Evolutionary conservation across 1,140 invertebrate species (phyloP).

Genomic region (Drosophila sproati): DNA sequence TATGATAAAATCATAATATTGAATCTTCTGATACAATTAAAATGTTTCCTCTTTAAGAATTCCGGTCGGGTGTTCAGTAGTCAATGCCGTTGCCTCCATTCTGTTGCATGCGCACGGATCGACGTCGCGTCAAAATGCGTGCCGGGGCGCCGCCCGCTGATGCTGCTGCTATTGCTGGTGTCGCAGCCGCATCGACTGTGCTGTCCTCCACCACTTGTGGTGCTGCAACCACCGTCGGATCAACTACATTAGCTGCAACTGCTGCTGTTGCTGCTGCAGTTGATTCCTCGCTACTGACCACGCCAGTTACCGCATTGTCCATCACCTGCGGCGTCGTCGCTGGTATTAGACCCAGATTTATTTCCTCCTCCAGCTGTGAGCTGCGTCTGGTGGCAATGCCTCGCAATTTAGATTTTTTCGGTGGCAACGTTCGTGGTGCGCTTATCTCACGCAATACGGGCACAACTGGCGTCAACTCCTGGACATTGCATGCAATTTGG

Average conservation of each 20-base stretch:
- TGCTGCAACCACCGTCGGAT: slow-evolving; percentile 63
- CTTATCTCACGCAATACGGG: slow-evolving; percentile 52
- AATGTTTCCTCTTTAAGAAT: neutral
- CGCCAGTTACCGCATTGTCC: slow-evolving; percentile 80
- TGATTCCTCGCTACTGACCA: slow-evolving; percentile 59
- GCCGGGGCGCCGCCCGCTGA: slow-evolving; percentile 23
- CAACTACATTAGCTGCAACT: slow-evolving; percentile 3
- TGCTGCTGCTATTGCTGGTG: slow-evolving; percentile 5
- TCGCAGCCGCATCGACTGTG: slow-evolving; percentile 9
- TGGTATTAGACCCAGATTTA: slow-evolving; percentile 84
- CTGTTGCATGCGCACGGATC: slow-evolving; percentile 78
- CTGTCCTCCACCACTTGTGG: slow-evolving; percentile 6
- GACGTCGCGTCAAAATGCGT: slow-evolving; percentile 75
- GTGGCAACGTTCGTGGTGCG: slow-evolving; percentile 71
- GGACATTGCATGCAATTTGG: slow-evolving; percentile 13
- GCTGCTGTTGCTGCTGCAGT: slow-evolving; percentile 24
- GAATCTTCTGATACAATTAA: slow-evolving; percentile 3
- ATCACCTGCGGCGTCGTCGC: slow-evolving; percentile 79
- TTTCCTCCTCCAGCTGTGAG: slow-evolving; percentile 88
- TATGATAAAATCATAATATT: slow-evolving; percentile 52
- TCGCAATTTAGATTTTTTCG: slow-evolving; percentile 84
- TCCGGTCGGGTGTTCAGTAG: slow-evolving; percentile 41
- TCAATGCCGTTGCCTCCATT: slow-evolving; percentile 66
- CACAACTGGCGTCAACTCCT: slow-evolving; percentile 34
- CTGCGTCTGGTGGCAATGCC: slow-evolving; percentile 54